These are phyloP conservation scores for Tubulanus polymorphus DNA, from an alignment of 2,888 invertebrate species.

Conservation along the genomic window DNA sequence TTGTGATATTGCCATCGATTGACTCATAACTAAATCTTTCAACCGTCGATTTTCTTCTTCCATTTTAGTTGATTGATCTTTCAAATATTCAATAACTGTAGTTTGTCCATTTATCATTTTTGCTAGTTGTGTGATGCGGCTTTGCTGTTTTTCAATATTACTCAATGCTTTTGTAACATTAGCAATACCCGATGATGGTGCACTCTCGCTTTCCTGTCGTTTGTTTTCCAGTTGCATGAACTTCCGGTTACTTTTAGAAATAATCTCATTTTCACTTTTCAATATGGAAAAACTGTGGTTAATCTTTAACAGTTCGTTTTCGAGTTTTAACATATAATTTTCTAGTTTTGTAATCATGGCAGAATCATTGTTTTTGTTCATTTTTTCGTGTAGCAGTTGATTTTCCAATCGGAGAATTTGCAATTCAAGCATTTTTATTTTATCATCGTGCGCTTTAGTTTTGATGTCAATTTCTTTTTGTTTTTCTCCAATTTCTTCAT, in stretches of 20 bases:
- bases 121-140: slow-evolving; percentile 27
- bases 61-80: slow-evolving; percentile 23
- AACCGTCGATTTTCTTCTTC: slow-evolving; percentile 36
- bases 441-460: slow-evolving; percentile 24
- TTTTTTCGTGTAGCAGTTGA: slow-evolving; percentile 28
- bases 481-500: slow-evolving; percentile 9
- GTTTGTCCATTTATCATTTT: slow-evolving; percentile 30
- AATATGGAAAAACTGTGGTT: slow-evolving; percentile 31
- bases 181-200: no score
- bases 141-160: slow-evolving; percentile 30
- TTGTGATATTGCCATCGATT: slow-evolving; percentile 31
- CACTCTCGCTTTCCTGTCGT: background rate
- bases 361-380: slow-evolving; percentile 33
- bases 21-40: slow-evolving; percentile 35
- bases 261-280: slow-evolving; percentile 27
- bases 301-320: slow-evolving; percentile 38
- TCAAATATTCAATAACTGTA: slow-evolving; percentile 21
- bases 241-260: slow-evolving; percentile 26
- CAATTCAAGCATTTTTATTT: slow-evolving; percentile 36
- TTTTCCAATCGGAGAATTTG: slow-evolving; percentile 42
- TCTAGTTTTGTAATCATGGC: slow-evolving; percentile 31
- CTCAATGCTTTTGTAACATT: slow-evolving; percentile 22
- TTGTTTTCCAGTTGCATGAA: slow-evolving; percentile 27
- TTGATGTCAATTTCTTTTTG: slow-evolving; percentile 17
- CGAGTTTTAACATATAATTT: slow-evolving; percentile 37